Percentiles rank a stretch among this genome's conserved stretches.
phyloP scores from a whole-genome alignment of 2,888 invertebrate genomes.

The Cephus spinipes region DNA sequence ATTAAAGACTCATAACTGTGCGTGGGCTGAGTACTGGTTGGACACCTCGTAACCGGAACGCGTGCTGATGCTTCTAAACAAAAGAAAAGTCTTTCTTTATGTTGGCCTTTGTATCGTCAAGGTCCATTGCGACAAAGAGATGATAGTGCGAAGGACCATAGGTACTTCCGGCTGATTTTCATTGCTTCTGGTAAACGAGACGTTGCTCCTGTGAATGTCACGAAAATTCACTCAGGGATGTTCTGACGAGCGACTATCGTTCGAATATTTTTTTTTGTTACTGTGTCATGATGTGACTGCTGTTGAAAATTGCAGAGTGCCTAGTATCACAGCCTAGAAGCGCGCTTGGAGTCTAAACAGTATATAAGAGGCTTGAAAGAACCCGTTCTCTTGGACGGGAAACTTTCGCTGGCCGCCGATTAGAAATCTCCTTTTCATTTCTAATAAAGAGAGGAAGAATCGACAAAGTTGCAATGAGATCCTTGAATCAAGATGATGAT shows the following conservation, averaged over 20 bases:
- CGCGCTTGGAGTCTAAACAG: neutral
- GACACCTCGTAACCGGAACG: conserved; percentile 5
- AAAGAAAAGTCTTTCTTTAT: neutral
- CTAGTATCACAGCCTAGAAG: neutral
- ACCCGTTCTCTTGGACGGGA: conserved; percentile 16
- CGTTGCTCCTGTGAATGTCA: neutral
- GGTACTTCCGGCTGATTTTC: neutral
- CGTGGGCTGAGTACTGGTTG: conserved; percentile 23
- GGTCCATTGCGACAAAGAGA: neutral
- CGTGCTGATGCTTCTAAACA: neutral
- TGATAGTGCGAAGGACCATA: neutral
- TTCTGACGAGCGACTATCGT: neutral
- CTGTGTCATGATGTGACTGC: neutral
- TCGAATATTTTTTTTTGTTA: neutral
- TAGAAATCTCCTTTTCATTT: conserved; percentile 27
- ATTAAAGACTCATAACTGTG: conserved; percentile 15
- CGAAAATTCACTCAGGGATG: neutral
- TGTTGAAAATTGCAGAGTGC: neutral
- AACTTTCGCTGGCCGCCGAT: conserved; percentile 40
- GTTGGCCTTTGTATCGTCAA: neutral
- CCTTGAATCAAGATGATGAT: neutral
- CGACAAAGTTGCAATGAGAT: neutral
- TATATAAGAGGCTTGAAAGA: neutral
- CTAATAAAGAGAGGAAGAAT: conserved; percentile 23
- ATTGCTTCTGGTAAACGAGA: neutral